Evolutionary conservation across 53 echinoderm and acorn worm genomes (phyloP).

Genomic region (Astropecten irregularis): DNA sequence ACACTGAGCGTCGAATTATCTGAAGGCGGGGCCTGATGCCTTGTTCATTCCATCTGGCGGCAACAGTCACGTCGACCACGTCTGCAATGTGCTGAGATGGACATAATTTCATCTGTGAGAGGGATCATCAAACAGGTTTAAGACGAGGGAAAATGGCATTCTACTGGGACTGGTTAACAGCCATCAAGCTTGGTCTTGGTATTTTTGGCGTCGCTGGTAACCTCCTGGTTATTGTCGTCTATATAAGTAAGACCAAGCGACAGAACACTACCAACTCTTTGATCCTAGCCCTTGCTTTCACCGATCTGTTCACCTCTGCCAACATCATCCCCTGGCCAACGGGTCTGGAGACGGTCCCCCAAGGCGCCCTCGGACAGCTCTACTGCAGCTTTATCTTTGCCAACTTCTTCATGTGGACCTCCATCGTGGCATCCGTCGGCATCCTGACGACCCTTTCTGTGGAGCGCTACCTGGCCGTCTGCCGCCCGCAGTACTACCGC

Average conservation of each 20-base stretch:
- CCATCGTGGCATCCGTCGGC: constrained; percentile 1
- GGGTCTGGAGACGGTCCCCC: not conserved
- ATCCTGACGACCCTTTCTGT: not conserved
- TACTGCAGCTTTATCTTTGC: constrained; percentile 4
- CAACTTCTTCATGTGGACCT: constrained; percentile 1
- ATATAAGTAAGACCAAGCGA: constrained; percentile 41
- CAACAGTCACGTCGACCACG: too few relatives aligned
- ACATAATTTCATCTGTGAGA: too few relatives aligned
- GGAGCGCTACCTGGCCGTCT: constrained; percentile 28
- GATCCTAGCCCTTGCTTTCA: constrained; percentile 58
- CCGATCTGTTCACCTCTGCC: constrained; percentile 61
- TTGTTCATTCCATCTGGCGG: too few relatives aligned
- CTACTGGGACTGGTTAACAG: constrained; percentile 64
- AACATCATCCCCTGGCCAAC: constrained; percentile 63
- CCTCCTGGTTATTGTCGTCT: constrained; percentile 52
- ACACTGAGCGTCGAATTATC: not conserved
- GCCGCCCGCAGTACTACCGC: not conserved
- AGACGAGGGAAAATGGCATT: not conserved
- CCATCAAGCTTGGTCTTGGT: constrained; percentile 54
- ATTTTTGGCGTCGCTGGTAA: constrained; percentile 56
- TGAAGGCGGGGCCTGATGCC: not conserved
- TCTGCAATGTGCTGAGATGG: too few relatives aligned
- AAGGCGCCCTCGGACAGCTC: not conserved
- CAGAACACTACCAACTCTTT: constrained; percentile 61
- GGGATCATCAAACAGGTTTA: too few relatives aligned